Percentiles rank a stretch among this genome's conserved stretches.
Conservation (phyloP, 2,113 vertebrate genomes). For the Carollia perspicillata region DNA sequence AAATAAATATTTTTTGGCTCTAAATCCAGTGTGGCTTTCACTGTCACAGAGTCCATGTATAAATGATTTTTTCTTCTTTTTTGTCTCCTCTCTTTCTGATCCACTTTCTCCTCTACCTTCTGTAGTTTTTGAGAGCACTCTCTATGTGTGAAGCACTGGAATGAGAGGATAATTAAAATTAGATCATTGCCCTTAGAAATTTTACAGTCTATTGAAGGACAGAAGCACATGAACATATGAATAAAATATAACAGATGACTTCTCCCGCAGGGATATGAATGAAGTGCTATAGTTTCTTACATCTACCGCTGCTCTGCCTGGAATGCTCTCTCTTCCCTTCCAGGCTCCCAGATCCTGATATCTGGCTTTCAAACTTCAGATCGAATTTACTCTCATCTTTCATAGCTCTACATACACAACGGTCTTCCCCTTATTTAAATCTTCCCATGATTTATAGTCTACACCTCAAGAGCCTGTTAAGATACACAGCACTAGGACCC, state of each 20-base stretch:
- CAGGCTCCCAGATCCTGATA: not conserved
- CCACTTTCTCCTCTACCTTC: not conserved
- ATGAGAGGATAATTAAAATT: slow-evolving; percentile 6
- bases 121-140: not conserved
- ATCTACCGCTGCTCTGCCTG: not conserved
- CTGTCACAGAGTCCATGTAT: not conserved
- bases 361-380: not conserved
- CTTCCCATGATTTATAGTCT: not conserved
- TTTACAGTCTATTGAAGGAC: not conserved
- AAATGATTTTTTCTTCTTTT: not conserved
- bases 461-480: not conserved
- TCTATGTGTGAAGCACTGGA: not conserved
- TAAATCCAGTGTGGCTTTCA: not conserved
- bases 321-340: not conserved
- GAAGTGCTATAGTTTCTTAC: not conserved
- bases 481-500: not conserved
- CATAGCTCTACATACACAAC: not conserved
- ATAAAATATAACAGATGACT: not conserved
- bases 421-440: not conserved
- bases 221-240: not conserved
- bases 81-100: not conserved
- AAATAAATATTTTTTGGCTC: not conserved
- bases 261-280: not conserved
- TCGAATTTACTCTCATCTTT: not conserved
- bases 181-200: not conserved